These are phyloP conservation scores for Parotia lawesii DNA, from an alignment of 2,113 vertebrate genomes.

Conservation along the genomic window DNA sequence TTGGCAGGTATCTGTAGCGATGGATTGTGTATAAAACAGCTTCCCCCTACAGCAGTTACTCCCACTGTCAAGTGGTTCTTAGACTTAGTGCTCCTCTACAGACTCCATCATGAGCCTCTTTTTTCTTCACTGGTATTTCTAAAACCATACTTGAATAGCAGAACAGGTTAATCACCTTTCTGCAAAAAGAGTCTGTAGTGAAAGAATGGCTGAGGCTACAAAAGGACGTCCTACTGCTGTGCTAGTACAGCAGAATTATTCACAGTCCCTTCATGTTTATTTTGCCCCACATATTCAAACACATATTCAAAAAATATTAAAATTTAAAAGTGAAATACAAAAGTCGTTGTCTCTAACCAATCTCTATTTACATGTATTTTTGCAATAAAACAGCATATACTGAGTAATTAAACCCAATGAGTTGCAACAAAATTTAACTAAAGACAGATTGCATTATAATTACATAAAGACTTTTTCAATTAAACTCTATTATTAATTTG, in stretches of 20 bases:
- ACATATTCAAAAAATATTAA: neutral
- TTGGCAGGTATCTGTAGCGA: neutral
- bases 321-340: neutral
- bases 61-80: neutral
- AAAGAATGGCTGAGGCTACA: neutral
- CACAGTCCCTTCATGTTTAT: neutral
- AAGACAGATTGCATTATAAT: neutral
- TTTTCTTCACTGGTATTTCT: neutral
- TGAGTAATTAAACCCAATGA: neutral
- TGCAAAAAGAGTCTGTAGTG: neutral
- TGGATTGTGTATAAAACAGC: neutral
- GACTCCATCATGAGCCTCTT: neutral
- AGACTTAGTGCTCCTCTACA: neutral
- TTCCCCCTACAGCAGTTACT: neutral
- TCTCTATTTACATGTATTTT: neutral
- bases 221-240: neutral
- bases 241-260: neutral
- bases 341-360: neutral
- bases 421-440: neutral
- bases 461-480: neutral
- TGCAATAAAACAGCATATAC: neutral
- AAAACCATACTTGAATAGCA: neutral
- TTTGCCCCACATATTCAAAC: neutral
- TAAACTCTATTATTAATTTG: conserved; percentile 35
- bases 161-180: neutral